These are phyloP conservation scores for Microplitis manilae DNA, from an alignment of 2,888 invertebrate species.

Conservation along the genomic window DNA sequence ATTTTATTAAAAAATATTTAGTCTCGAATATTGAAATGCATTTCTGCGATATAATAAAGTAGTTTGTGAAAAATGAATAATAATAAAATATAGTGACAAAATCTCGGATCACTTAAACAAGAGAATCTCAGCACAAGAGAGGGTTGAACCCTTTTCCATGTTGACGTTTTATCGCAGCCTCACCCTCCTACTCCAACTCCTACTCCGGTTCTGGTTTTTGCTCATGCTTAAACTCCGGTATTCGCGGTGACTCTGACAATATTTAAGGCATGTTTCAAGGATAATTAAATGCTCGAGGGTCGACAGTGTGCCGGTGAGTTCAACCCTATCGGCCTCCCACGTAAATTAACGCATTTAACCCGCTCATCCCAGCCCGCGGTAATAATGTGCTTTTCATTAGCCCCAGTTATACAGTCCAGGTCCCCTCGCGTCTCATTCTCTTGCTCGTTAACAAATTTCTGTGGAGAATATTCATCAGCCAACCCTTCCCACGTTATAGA, in stretches of 20 bases:
- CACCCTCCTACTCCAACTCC: slow-evolving; percentile 55
- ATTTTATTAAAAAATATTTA: too few species aligned
- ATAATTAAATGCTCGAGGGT: slow-evolving; percentile 70
- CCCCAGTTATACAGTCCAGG: slow-evolving; percentile 56
- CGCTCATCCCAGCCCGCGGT: slow-evolving; percentile 50
- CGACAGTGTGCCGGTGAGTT: slow-evolving; percentile 36
- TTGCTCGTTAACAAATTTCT: slow-evolving; percentile 1
- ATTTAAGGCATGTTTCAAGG: slow-evolving; percentile 71
- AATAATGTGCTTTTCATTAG: slow-evolving; percentile 70
- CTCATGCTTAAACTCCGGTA: too few species aligned
- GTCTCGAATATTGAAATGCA: too few species aligned
- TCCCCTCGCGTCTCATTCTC: slow-evolving; percentile 30
- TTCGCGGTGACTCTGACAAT: slow-evolving; percentile 59
- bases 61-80: too few species aligned
- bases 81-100: slow-evolving; percentile 28
- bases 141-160: slow-evolving; percentile 65
- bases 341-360: slow-evolving; percentile 70
- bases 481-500: slow-evolving; percentile 55
- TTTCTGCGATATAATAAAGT: too few species aligned
- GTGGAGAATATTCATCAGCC: slow-evolving; percentile 67
- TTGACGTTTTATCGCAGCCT: slow-evolving; percentile 45
- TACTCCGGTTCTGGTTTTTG: too few species aligned
- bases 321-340: slow-evolving; percentile 62
- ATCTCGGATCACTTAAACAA: slow-evolving; percentile 53
- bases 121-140: slow-evolving; percentile 53